A percentile compares a stretch with the other conserved stretches of the same genome.
Conservation (phyloP, 2,797 vertebrate species). For the Myotis myotis region DNA sequence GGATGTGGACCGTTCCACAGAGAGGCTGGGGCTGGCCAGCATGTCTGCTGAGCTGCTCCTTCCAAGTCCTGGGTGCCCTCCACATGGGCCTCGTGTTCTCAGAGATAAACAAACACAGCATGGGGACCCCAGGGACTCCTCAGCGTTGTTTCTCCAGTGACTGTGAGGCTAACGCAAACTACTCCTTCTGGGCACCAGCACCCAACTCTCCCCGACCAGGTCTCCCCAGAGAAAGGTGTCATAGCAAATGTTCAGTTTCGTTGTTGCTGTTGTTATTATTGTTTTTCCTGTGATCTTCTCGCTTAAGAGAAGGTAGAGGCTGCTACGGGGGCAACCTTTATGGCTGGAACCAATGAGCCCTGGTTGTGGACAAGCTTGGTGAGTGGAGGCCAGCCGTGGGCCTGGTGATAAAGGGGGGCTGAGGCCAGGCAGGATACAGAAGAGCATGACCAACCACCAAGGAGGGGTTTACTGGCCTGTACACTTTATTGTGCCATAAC, state of each 20-base stretch:
- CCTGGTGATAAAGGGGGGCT: not conserved
- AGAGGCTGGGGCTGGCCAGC: not conserved
- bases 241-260: fast-evolving
- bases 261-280: not conserved
- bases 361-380: not conserved
- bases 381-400: not conserved
- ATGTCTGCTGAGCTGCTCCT: not conserved
- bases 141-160: not conserved
- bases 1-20: fast-evolving
- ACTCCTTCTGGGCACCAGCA: not conserved
- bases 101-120: not conserved
- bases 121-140: not conserved
- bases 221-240: not conserved
- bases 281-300: not conserved
- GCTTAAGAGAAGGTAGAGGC: not conserved
- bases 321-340: not conserved
- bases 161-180: not conserved
- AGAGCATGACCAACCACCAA: constrained; percentile 69
- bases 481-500: constrained; percentile 67
- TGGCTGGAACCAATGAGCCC: constrained; percentile 14
- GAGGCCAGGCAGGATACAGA: constrained; percentile 26
- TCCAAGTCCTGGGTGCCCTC: not conserved
- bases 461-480: constrained; percentile 62
- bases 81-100: not conserved
- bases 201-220: not conserved